Evolutionary conservation across 2,113 vertebrate genomes (phyloP).

Genomic region (Epinephelus fuscoguttatus): DNA sequence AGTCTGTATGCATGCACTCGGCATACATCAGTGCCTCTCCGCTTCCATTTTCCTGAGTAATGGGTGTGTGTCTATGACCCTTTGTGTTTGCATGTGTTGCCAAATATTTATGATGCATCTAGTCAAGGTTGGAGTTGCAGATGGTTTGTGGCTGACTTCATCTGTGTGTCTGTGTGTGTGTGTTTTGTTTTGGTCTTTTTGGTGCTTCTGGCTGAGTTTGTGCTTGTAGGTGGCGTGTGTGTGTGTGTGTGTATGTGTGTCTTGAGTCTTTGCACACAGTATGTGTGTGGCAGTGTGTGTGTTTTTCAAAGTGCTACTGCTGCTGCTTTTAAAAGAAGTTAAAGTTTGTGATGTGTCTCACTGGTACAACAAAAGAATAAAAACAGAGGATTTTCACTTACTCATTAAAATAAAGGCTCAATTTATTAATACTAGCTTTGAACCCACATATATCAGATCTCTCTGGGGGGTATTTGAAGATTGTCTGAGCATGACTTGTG

Average conservation of each 20-base stretch:
- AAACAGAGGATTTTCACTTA: slow-evolving; percentile 24
- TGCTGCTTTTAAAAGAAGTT: slow-evolving; percentile 41
- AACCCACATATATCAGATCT: slow-evolving; percentile 10
- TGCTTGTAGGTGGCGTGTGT: slow-evolving; percentile 26
- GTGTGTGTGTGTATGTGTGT: slow-evolving; percentile 16
- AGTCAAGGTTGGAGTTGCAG: slow-evolving; percentile 50
- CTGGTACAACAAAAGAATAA: slow-evolving; percentile 4
- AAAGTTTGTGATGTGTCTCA: slow-evolving; percentile 28
- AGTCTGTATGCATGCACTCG: neutral
- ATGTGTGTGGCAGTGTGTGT: slow-evolving; percentile 3
- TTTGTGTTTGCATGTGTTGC: slow-evolving; percentile 17
- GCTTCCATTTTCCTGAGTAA: slow-evolving; percentile 37
- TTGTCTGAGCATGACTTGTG: neutral
- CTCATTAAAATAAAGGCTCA: slow-evolving; percentile 20
- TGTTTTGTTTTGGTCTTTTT: slow-evolving; percentile 25
- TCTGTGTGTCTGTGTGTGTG: neutral
- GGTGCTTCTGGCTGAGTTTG: slow-evolving; percentile 23
- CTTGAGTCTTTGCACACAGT: slow-evolving; percentile 9
- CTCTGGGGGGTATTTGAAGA: slow-evolving; percentile 8
- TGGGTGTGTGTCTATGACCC: neutral
- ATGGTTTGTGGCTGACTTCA: slow-evolving; percentile 29
- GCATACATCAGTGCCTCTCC: slow-evolving; percentile 14
- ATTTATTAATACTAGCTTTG: slow-evolving; percentile 19
- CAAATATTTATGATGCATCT: slow-evolving; percentile 60
- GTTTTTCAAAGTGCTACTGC: slow-evolving; percentile 32